These are phyloP conservation scores for Sardinella longiceps DNA, from an alignment of 2,797 vertebrate genomes.

Conservation along the genomic window DNA sequence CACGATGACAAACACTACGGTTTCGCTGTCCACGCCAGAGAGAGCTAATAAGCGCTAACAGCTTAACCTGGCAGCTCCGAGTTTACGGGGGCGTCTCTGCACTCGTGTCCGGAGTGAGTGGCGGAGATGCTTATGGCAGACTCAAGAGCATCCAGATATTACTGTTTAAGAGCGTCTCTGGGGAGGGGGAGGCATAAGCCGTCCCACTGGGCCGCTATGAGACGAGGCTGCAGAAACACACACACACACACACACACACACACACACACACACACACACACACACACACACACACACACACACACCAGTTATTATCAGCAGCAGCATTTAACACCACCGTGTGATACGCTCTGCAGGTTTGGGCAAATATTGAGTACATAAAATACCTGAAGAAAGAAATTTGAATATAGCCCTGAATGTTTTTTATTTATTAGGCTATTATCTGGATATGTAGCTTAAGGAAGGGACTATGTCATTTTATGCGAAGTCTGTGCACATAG, in stretches of 20 bases:
- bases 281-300: conserved; percentile 4
- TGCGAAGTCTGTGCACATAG: not conserved
- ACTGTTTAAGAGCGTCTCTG: not conserved
- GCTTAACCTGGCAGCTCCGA: conserved; percentile 6
- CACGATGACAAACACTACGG: conserved; percentile 1
- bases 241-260: conserved; percentile 1
- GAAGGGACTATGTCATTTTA: not conserved
- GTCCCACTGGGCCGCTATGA: conserved; percentile 1
- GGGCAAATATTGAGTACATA: not conserved
- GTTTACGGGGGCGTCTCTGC: not conserved
- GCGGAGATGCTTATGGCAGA: not conserved
- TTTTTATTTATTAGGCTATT: not conserved
- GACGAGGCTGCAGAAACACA: not conserved
- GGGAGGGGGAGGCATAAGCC: not conserved
- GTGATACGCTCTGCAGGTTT: conserved; percentile 3
- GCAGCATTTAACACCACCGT: conserved; percentile 15
- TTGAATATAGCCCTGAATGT: not conserved
- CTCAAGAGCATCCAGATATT: conserved; percentile 5
- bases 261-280: not conserved
- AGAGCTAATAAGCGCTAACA: conserved; percentile 17
- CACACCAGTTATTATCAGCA: conserved; percentile 10
- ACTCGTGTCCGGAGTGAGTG: not conserved
- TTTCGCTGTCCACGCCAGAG: conserved; percentile 27
- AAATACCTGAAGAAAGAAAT: not conserved
- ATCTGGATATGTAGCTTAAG: not conserved